Evolutionary conservation across 2,797 vertebrate genomes (phyloP).

Genomic region (Champsocephalus gunnari): DNA sequence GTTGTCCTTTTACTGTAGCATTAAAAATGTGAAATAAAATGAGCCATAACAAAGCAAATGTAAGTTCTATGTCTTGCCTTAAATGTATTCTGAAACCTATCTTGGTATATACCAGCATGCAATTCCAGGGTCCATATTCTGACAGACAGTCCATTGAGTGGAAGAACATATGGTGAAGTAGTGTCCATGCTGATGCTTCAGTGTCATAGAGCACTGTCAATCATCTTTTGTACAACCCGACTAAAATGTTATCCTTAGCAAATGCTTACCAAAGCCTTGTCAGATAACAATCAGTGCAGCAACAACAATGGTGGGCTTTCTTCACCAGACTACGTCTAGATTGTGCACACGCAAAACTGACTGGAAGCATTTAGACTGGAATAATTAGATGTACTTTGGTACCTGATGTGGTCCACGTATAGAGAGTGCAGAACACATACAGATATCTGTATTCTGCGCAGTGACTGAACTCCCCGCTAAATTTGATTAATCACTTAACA

Average conservation of each 20-base stretch:
- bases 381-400: neutral
- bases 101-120: neutral
- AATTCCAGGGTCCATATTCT: neutral
- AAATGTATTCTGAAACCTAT: neutral
- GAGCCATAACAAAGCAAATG: neutral
- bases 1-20: too few relatives aligned
- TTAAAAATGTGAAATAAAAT: neutral
- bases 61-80: neutral
- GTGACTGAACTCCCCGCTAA: neutral
- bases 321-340: neutral
- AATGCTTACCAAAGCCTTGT: neutral
- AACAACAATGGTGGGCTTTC: neutral
- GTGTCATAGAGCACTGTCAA: neutral
- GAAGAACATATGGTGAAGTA: neutral
- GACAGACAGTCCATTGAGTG: neutral
- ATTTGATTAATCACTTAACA: conserved; percentile 12
- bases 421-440: neutral
- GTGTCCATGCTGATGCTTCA: neutral
- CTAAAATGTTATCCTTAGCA: conserved; percentile 2
- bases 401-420: neutral
- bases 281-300: neutral
- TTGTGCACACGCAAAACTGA: neutral
- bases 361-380: neutral
- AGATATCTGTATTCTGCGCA: neutral
- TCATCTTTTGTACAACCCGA: neutral